Percentiles rank a stretch among this genome's conserved stretches.
These are phyloP conservation scores for Myrmecophaga tridactyla DNA, from an alignment of 2,113 vertebrate genomes.

Conservation along the genomic window DNA sequence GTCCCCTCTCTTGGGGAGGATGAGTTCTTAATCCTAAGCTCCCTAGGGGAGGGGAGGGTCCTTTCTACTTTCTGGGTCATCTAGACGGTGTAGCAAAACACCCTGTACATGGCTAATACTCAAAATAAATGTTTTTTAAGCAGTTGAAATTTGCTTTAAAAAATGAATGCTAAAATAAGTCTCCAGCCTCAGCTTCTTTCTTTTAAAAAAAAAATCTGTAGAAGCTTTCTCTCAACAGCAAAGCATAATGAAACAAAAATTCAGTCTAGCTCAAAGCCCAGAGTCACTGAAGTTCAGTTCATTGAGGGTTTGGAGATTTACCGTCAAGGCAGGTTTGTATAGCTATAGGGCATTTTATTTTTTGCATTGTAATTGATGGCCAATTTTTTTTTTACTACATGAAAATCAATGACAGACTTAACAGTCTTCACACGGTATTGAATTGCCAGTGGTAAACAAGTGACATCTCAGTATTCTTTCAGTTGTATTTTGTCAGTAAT, in stretches of 20 bases:
- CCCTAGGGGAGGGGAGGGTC: not conserved
- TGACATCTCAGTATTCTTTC: not conserved
- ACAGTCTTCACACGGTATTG: not conserved
- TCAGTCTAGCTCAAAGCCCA: not conserved
- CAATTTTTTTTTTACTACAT: not conserved
- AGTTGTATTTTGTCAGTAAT: not conserved
- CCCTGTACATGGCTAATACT: not conserved
- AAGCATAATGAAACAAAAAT: not conserved
- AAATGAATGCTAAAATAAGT: not conserved
- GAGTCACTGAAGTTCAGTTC: not conserved
- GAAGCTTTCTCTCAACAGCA: not conserved
- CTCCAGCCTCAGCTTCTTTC: not conserved
- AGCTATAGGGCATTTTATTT: not conserved
- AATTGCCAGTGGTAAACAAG: not conserved
- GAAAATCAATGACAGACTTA: not conserved
- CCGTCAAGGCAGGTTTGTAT: not conserved
- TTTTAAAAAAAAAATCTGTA: too few species aligned
- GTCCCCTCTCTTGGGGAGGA: not conserved
- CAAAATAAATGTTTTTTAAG: not conserved
- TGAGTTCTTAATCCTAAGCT: not conserved
- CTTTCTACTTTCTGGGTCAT: not conserved
- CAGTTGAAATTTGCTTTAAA: conserved; percentile 1
- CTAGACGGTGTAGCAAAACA: not conserved
- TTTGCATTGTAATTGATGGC: conserved; percentile 7
- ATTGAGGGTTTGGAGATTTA: not conserved